Conservation (phyloP, 2,888 invertebrate species). For the Ochropleura plecta region DNA sequence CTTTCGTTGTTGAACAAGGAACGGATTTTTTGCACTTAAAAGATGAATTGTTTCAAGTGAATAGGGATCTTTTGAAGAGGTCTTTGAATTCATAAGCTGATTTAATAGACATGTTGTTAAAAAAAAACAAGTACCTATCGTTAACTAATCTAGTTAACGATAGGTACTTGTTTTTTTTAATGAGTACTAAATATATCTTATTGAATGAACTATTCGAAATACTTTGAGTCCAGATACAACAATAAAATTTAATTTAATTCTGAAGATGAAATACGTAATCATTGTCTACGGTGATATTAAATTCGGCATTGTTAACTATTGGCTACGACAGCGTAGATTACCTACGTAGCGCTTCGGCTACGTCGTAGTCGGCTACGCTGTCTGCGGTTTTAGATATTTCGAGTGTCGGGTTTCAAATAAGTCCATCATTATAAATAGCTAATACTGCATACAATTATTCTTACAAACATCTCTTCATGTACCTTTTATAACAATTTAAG, state of each 20-base stretch:
- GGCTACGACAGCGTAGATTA: slow-evolving; percentile 11
- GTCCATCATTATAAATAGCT: neutral
- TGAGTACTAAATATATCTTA: neutral
- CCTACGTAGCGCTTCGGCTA: slow-evolving; percentile 13
- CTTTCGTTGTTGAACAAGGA: slow-evolving; percentile 76
- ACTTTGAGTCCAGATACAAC: too few relatives aligned
- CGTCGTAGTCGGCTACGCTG: neutral
- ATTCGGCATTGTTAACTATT: neutral
- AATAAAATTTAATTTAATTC: neutral
- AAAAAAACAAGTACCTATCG: too few relatives aligned
- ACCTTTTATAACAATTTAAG: neutral
- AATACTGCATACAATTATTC: neutral
- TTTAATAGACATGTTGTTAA: slow-evolving; percentile 20
- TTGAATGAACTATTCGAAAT: neutral
- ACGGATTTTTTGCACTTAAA: slow-evolving; percentile 76
- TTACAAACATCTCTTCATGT: neutral
- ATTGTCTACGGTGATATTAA: neutral
- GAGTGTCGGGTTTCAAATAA: neutral
- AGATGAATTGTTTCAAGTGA: slow-evolving; percentile 76
- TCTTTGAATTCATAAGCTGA: slow-evolving; percentile 48
- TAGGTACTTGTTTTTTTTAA: neutral
- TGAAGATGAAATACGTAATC: neutral
- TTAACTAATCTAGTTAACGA: too few relatives aligned
- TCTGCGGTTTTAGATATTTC: neutral
- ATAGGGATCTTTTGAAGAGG: slow-evolving; percentile 57